These are phyloP conservation scores for Eremobia ochroleuca DNA, from an alignment of 2,888 invertebrate species.

Conservation along the genomic window DNA sequence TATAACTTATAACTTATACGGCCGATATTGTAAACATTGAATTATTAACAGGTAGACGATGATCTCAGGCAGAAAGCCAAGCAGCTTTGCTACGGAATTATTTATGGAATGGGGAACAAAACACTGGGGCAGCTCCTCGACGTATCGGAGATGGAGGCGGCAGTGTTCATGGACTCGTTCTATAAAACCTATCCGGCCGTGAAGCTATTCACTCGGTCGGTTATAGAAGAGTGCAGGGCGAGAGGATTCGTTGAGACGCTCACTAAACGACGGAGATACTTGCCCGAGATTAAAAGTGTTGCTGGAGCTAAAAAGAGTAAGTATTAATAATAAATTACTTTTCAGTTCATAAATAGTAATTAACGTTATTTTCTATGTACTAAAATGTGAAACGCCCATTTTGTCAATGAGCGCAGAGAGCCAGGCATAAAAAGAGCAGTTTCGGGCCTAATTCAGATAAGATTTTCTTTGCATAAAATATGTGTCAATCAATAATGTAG, in stretches of 20 bases:
- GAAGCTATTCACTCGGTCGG: slow-evolving; percentile 88
- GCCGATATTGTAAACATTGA: slow-evolving; percentile 22
- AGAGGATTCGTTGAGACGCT: slow-evolving; percentile 96
- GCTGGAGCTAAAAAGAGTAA: slow-evolving; percentile 92
- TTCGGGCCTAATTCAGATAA: background rate
- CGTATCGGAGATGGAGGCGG: slow-evolving; percentile 95
- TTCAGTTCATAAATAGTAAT: background rate
- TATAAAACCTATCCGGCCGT: slow-evolving; percentile 94
- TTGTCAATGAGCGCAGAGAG: background rate
- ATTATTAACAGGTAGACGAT: slow-evolving; percentile 91
- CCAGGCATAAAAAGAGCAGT: background rate
- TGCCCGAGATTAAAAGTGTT: slow-evolving; percentile 94
- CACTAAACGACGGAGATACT: slow-evolving; percentile 94
- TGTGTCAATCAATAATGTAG: background rate
- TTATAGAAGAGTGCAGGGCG: slow-evolving; percentile 92
- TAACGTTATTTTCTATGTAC: background rate
- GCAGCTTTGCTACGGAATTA: slow-evolving; percentile 98
- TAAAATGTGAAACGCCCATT: background rate
- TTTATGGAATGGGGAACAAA: slow-evolving; percentile 98
- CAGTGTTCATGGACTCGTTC: slow-evolving; percentile 95
- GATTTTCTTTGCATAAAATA: background rate
- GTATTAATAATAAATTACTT: slow-evolving; percentile 31
- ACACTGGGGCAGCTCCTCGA: slow-evolving; percentile 95
- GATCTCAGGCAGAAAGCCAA: slow-evolving; percentile 96
- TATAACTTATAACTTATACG: slow-evolving; percentile 2